Evolutionary conservation across 2,797 vertebrate species (phyloP), one percentile per base, ranked within the genome.

Genomic region (Chelon labrosus): DNA sequence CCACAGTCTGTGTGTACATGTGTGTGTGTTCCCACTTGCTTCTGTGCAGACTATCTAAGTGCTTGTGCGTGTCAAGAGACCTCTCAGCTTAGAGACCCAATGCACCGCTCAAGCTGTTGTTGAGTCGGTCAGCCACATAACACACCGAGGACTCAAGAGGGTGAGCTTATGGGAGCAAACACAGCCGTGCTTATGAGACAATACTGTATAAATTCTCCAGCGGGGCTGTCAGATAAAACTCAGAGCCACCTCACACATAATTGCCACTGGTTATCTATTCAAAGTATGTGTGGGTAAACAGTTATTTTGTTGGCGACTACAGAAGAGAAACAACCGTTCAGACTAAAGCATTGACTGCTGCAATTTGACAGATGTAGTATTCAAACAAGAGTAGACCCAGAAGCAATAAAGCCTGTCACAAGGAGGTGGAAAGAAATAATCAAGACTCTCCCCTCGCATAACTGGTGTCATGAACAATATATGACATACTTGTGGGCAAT

Each of bases 121-220:
- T 85, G 87, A 92, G 82, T 83, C 85, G 85, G 84, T 91, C 80
- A 84, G 62, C 77, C 83, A 83, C 80, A 88, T 54, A 88, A 83
- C 75, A 86, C 82, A 75, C n/a, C 7, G 42, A 83, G 59, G 80
- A 83, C 91, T 87, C 89, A 50, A 41, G 87, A 85, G 90, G 88
- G 63, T 2, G 57, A 70, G 66, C 75, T 85, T 76, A 56, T 46
- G 75, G 78, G 87, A 90, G 73, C 76, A 73, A 70, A 83, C 77
- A 76, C 64, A 70, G 68, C 73, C 67, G 55, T 12, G 65, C 85
- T 76, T 72, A 77, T 65, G 58, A 85, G 83, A 87, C 74, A 73
- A 86, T 78, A 56, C 63, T 79, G 53, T 72, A 70, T 68, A 71
- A 77, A 77, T 75, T 73, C 60, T 83, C 20, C 62, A 53, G 39